A percentile compares a stretch with the other conserved stretches of the same genome.
These are phyloP conservation scores for Formica aserva DNA, from an alignment of 2,888 invertebrate species.

Conservation along the genomic window DNA sequence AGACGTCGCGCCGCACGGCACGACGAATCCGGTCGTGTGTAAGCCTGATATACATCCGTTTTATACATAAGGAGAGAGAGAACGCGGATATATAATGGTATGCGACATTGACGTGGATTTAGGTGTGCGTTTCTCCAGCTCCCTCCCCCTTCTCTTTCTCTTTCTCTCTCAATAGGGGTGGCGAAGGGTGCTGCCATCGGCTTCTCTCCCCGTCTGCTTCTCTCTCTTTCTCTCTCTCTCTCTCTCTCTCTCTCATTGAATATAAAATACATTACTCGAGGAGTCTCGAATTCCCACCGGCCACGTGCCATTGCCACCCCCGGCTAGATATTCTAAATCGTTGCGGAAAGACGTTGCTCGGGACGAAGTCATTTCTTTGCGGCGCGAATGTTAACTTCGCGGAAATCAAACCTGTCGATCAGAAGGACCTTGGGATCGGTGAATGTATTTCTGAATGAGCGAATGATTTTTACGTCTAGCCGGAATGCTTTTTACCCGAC, in stretches of 20 bases:
- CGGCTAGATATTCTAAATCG: constrained; percentile 71
- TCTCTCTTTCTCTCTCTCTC: neutral
- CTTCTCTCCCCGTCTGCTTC: constrained; percentile 37
- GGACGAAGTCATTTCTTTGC: constrained; percentile 72
- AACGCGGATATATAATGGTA: constrained; percentile 19
- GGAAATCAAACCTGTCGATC: constrained; percentile 76
- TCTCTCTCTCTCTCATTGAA: constrained; percentile 58
- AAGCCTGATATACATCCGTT: constrained; percentile 65
- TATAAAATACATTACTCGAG: constrained; percentile 67
- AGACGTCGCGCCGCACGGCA: constrained; percentile 66
- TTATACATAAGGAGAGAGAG: constrained; percentile 17
- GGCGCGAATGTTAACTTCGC: constrained; percentile 63
- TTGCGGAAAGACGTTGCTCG: constrained; percentile 55
- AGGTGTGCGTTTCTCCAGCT: constrained; percentile 2
- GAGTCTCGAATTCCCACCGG: constrained; percentile 58
- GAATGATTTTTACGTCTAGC: neutral
- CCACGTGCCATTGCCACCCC: constrained; percentile 60
- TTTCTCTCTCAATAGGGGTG: neutral
- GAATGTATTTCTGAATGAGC: constrained; percentile 20
- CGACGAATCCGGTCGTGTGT: constrained; percentile 35
- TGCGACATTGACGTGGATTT: constrained; percentile 9
- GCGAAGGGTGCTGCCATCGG: neutral
- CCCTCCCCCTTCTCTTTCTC: neutral
- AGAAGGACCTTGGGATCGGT: constrained; percentile 27
- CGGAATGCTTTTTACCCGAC: neutral